Evolutionary conservation across 2,113 vertebrate species (phyloP).

Genomic region (Lichenostomus cassidix): DNA sequence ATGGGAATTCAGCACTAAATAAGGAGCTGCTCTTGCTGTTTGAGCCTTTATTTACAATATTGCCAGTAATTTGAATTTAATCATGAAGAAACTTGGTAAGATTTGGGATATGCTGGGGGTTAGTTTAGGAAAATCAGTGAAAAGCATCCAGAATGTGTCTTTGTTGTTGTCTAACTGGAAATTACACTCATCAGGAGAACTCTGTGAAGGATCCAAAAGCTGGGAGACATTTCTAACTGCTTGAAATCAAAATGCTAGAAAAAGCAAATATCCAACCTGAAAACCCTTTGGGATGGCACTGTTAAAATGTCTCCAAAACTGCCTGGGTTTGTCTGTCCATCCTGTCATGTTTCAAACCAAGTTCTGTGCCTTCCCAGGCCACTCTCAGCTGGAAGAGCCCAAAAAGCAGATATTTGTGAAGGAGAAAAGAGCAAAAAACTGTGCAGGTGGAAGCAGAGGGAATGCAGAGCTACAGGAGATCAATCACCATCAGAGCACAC

Average conservation of each 20-base stretch:
- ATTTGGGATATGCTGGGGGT: not conserved
- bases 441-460: not conserved
- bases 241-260: not conserved
- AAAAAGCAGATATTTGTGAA: not conserved
- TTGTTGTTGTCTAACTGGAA: not conserved
- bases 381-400: not conserved
- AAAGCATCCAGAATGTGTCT: not conserved
- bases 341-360: not conserved
- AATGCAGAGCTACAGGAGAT: not conserved
- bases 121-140: not conserved
- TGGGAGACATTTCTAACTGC: not conserved
- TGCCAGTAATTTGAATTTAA: not conserved
- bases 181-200: not conserved
- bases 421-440: not conserved
- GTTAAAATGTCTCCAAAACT: not conserved
- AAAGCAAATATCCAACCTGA: not conserved
- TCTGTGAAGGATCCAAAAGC: not conserved
- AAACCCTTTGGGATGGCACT: rapidly evolving
- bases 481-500: not conserved
- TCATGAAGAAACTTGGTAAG: not conserved
- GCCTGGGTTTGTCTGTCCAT: not conserved
- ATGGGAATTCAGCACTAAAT: not conserved
- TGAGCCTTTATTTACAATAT: not conserved
- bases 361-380: not conserved
- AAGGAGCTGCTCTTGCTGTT: not conserved